A percentile compares a stretch with the other conserved stretches of the same genome.
These are phyloP conservation scores for Phytoseiulus persimilis DNA, from an alignment of 2,888 invertebrate genomes.

Conservation along the genomic window DNA sequence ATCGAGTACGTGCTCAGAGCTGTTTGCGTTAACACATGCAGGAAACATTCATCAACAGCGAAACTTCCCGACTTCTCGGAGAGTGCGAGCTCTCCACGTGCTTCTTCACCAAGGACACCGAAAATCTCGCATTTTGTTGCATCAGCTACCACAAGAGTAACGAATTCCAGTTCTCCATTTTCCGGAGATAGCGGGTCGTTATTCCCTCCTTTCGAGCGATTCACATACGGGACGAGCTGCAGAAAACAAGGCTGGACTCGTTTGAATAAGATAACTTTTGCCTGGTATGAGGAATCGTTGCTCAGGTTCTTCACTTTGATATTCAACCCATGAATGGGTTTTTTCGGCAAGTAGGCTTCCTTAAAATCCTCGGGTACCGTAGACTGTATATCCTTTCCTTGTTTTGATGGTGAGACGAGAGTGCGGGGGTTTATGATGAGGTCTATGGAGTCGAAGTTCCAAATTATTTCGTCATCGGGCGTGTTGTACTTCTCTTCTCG, in stretches of 20 bases:
- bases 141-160: neutral
- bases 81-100: neutral
- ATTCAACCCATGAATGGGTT: slow-evolving; percentile 10
- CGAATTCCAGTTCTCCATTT: neutral
- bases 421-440: neutral
- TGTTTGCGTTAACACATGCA: neutral
- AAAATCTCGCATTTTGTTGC: neutral
- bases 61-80: slow-evolving; percentile 14
- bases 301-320: neutral
- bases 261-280: slow-evolving; percentile 7
- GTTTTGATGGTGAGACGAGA: neutral
- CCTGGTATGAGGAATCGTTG: neutral
- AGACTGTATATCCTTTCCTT: neutral
- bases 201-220: neutral
- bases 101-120: neutral
- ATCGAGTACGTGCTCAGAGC: neutral
- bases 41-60: slow-evolving; percentile 23
- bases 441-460: slow-evolving; percentile 14
- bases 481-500: neutral
- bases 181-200: neutral
- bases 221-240: neutral
- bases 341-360: neutral
- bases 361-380: slow-evolving; percentile 6
- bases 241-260: neutral
- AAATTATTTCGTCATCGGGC: slow-evolving; percentile 9